These are phyloP conservation scores for Eumacrocentrus americanus DNA, from an alignment of 2,888 invertebrate genomes.

Conservation along the genomic window DNA sequence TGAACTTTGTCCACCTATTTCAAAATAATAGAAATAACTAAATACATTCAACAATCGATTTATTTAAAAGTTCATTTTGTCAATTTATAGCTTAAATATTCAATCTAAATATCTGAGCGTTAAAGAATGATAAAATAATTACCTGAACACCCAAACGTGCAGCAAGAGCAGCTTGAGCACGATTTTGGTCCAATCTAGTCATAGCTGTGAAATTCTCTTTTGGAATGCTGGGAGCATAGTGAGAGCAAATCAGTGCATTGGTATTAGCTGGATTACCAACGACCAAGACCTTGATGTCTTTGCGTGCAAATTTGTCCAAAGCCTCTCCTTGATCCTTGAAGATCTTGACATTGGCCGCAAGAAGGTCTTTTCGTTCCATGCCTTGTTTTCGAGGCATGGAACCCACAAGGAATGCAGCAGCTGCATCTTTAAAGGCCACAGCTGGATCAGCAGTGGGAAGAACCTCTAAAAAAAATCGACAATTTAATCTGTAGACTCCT, in stretches of 20 bases:
- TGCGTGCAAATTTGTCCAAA: slow-evolving; percentile 86
- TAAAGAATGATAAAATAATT: slow-evolving; percentile 2
- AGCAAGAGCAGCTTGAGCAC: slow-evolving; percentile 89
- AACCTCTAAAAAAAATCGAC: slow-evolving; percentile 65
- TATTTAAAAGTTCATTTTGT: no score
- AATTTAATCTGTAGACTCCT: not conserved
- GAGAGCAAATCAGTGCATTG: slow-evolving; percentile 93
- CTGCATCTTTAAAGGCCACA: slow-evolving; percentile 93
- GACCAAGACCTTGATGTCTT: slow-evolving; percentile 92
- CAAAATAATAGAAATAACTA: not conserved
- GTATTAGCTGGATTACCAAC: slow-evolving; percentile 99
- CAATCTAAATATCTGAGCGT: no score
- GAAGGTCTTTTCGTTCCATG: slow-evolving; percentile 98
- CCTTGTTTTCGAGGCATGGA: slow-evolving; percentile 97
- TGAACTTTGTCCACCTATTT: slow-evolving; percentile 74
- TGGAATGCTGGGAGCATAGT: slow-evolving; percentile 95
- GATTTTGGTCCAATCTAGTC: slow-evolving; percentile 98
- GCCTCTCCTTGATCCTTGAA: slow-evolving; percentile 98
- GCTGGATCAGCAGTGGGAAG: slow-evolving; percentile 87
- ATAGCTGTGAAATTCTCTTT: slow-evolving; percentile 96
- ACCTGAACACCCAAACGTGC: slow-evolving; percentile 67
- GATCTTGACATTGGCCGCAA: slow-evolving; percentile 97
- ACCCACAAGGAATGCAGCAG: slow-evolving; percentile 95
- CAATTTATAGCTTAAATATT: no score
- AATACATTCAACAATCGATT: no score